These are phyloP conservation scores for Enoplolaimus lenunculus DNA, from an alignment of 2,888 invertebrate species.

Conservation along the genomic window DNA sequence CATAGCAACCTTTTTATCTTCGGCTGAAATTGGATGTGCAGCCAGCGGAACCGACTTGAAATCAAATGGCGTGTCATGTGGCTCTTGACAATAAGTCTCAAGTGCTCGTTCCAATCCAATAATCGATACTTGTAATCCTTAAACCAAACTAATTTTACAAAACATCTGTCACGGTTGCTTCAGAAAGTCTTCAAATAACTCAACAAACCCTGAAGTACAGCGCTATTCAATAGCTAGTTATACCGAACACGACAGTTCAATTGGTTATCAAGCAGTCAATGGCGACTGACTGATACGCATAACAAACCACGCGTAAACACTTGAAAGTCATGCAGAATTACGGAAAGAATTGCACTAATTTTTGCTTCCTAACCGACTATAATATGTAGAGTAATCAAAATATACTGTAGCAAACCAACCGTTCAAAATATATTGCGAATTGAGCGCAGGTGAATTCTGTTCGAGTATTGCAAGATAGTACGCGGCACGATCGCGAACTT, in stretches of 20 bases:
- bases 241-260: too few relatives aligned
- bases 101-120: constrained; percentile 75
- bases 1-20: constrained; percentile 43
- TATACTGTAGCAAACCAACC: too few relatives aligned
- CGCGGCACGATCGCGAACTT: constrained; percentile 91
- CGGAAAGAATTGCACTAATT: too few relatives aligned
- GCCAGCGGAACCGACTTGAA: constrained; percentile 66
- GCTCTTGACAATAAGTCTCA: constrained; percentile 58
- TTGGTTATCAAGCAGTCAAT: too few relatives aligned
- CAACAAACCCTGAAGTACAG: too few relatives aligned
- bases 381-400: constrained; percentile 7
- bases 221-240: background rate
- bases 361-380: too few relatives aligned
- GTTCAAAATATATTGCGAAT: constrained; percentile 55
- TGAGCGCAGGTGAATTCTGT: constrained; percentile 48
- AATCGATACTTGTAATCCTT: constrained; percentile 55
- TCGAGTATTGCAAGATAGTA: constrained; percentile 77
- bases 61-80: constrained; percentile 63
- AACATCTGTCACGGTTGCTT: too few relatives aligned
- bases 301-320: too few relatives aligned
- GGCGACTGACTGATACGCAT: too few relatives aligned
- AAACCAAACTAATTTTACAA: constrained; percentile 21
- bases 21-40: constrained; percentile 46
- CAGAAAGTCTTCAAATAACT: too few relatives aligned
- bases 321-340: too few relatives aligned